Evolutionary conservation across 2,797 vertebrate genomes (phyloP).

Genomic region (Perodicticus potto): DNA sequence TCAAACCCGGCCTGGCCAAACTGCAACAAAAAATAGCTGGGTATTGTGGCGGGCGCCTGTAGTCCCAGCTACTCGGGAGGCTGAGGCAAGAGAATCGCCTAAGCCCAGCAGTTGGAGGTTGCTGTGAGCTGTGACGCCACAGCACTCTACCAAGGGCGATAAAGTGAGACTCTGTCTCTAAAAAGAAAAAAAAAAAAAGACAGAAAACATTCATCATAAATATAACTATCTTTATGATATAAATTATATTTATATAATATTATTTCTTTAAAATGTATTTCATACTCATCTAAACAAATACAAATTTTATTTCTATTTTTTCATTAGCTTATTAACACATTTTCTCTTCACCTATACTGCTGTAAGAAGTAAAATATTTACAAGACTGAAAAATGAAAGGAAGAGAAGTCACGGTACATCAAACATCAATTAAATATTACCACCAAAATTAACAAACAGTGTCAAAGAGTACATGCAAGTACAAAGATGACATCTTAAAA

Average conservation of each 20-base stretch:
- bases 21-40: no score
- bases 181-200: not conserved
- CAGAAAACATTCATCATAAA: slow-evolving; percentile 32
- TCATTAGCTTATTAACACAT: slow-evolving; percentile 29
- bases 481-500: slow-evolving; percentile 30
- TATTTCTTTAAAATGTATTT: slow-evolving; percentile 53
- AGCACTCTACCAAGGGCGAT: no score
- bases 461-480: slow-evolving; percentile 7
- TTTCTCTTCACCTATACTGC: slow-evolving; percentile 13
- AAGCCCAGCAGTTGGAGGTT: no score
- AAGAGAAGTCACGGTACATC: not conserved
- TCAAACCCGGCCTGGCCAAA: no score
- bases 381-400: slow-evolving; percentile 45
- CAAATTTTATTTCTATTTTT: slow-evolving; percentile 63
- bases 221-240: not conserved
- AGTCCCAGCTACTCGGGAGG: no score
- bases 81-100: no score
- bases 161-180: no score
- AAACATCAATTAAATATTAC: slow-evolving; percentile 36
- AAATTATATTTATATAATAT: not conserved
- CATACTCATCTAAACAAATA: slow-evolving; percentile 50
- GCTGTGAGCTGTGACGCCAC: no score
- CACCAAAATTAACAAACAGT: slow-evolving; percentile 11
- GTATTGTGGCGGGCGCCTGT: no score
- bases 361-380: slow-evolving; percentile 27